A percentile compares a stretch with the other conserved stretches of the same genome.
phyloP scores from a whole-genome alignment of 2,113 vertebrate species.

The Cyprinodon brontotheroides region DNA sequence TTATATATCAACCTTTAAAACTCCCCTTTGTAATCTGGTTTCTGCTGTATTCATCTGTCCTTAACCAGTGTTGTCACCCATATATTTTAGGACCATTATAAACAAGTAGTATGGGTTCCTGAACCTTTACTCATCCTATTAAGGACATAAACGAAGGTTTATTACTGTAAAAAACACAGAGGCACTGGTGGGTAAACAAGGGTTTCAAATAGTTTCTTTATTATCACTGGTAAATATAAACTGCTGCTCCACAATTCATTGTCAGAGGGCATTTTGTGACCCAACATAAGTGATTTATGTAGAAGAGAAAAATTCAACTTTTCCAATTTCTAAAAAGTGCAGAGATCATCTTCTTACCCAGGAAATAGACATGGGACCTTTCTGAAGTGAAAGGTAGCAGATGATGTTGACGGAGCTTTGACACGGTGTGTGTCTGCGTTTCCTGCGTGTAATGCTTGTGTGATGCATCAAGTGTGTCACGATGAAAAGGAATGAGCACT shows the following conservation, averaged over 20 bases:
- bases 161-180: slow-evolving; percentile 37
- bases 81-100: too few relatives aligned
- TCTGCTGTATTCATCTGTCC: background rate
- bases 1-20: too few relatives aligned
- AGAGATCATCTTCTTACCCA: slow-evolving; percentile 72
- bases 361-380: slow-evolving; percentile 66
- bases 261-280: slow-evolving; percentile 42
- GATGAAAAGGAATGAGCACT: slow-evolving; percentile 71
- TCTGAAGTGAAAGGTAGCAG: slow-evolving; percentile 63
- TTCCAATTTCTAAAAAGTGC: slow-evolving; percentile 76
- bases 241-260: slow-evolving; percentile 64
- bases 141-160: background rate
- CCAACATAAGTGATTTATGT: slow-evolving; percentile 64
- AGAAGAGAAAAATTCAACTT: slow-evolving; percentile 67
- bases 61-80: background rate
- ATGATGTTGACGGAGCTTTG: slow-evolving; percentile 50
- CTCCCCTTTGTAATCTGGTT: background rate
- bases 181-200: slow-evolving; percentile 69
- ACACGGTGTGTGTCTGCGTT: slow-evolving; percentile 37
- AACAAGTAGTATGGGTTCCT: slow-evolving; percentile 20
- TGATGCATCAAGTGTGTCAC: slow-evolving; percentile 56
- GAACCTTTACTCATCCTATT: slow-evolving; percentile 26
- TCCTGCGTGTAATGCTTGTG: slow-evolving; percentile 52
- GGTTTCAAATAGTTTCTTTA: slow-evolving; percentile 76
- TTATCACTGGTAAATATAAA: slow-evolving; percentile 80